Evolutionary conservation across 2,797 vertebrate genomes (phyloP), one percentile per base, ranked within the genome.

Genomic region (Salmo trutta): DNA sequence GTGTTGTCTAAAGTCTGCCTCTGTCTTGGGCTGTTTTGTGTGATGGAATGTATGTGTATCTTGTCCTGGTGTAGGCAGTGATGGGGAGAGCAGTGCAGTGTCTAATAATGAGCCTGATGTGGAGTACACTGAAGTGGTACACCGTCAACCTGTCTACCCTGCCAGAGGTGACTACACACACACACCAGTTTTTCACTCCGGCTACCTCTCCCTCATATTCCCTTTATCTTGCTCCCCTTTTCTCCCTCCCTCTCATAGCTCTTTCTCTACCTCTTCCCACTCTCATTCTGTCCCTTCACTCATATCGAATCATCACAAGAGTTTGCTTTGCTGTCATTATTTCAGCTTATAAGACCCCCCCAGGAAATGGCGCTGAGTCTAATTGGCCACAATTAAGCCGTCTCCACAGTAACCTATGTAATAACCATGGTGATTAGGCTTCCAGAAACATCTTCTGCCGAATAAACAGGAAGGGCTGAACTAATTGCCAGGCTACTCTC

Each of bases 391-490:
- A 87, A 91, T 92, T 87, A 77, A 88, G 83, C 79, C 75, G 81
- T 83, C 75, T 86, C 27, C 81, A 75, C 8, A 78, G 85, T 87
- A 41, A 41, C 59, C 59, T 10, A 0, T 81, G 74, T 56, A 71
- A 75, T 83, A 84, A 85, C 76, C 65, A 71, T 17, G 59, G 72
- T 68, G 76, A 81, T 79, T 77, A 79, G 79, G 80, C 84, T 89
- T 86, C 81, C 82, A 87, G 71, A 83, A 52, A n/a, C 81, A 67
- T 71, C 29, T 76, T 78, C 75, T 75, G 10, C 17, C 47, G 31
- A 75, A 80, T 94, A 94, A 94, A 94, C 94, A 94, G 94, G 94
- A 95, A 94, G 90, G 90, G 86, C 41, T 81, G 86, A 84, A 85
- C 83, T 91, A 88, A 92, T 85, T 84, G 75, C 77, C 59, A 4